Evolutionary conservation across 2,797 vertebrate genomes (phyloP), one percentile per base, ranked within the genome.

Genomic region (Labroides dimidiatus): DNA sequence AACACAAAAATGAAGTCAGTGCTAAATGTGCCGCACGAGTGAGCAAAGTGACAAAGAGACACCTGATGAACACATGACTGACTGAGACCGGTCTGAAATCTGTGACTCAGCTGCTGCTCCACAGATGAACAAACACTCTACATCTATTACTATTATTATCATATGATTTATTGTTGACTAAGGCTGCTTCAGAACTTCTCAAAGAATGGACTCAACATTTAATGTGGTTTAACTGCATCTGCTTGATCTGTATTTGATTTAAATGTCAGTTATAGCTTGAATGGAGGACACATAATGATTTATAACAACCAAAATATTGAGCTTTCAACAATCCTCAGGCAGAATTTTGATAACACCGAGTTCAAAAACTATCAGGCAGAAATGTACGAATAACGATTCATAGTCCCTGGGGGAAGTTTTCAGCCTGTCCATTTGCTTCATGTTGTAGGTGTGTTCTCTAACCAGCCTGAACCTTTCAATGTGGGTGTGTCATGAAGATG

Each of bases 401-500:
- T 3, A 7, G 5, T 42, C 4, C 7, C 21, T 47, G 47, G 19
- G 6, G 27, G 1, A 49, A 36, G 4, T n/a, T 49, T 12, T 14
- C 17, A 4, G 2, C 1, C 12, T 47, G 16, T 36, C 4, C 20
- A 44, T 16, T 45, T 27, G 13, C 15, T 6, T 57, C 41, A 53
- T 4, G 10, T 2, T 64, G 49, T 70, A 56, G 75, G 68, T 62
- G 2, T 30, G 45, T 33, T 33, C 27, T 59, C 58, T 14, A 41
- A 19, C 42, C 14, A 42, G 4, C 33, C 1, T 19, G 12, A 45
- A 1, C 21, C 15, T 14, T 45, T 4, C 16, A 5, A 6, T 11
- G 43, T 51, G 62, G 78, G 81, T 57, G 82, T 63, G 71, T 45
- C 48, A 42, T 6, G 4, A 55, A 52, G 24, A 73, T 14, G 10